phyloP scores from a whole-genome alignment of 2,113 vertebrate genomes.

The Sylvia atricapilla region DNA sequence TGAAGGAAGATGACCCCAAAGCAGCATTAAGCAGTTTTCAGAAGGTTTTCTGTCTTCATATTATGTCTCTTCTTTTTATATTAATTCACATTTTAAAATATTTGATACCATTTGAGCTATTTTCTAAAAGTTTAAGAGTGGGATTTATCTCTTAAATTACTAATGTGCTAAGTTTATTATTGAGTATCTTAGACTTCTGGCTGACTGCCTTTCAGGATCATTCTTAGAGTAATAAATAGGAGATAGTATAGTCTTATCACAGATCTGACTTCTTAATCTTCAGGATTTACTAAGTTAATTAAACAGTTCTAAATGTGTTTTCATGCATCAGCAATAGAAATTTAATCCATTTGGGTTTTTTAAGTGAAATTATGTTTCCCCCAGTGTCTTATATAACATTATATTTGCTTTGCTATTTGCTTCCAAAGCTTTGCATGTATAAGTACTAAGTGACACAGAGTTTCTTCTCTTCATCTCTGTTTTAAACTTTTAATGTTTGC shows the following conservation, averaged over 20 bases:
- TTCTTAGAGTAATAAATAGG: not conserved
- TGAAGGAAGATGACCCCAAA: constrained; percentile 99
- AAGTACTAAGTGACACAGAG: not conserved
- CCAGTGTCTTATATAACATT: not conserved
- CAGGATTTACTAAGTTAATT: not conserved
- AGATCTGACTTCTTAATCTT: not conserved
- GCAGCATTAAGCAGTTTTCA: constrained; percentile 97
- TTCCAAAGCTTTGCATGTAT: not conserved
- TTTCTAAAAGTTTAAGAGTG: not conserved
- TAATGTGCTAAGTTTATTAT: not conserved
- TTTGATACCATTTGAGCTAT: not conserved
- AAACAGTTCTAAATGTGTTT: not conserved
- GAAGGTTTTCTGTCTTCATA: constrained; percentile 79
- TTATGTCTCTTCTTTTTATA: not conserved
- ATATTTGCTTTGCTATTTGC: not conserved
- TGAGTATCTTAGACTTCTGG: not conserved
- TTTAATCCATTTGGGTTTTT: not conserved
- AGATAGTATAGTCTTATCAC: not conserved
- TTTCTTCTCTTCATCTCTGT: not conserved
- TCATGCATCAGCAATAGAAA: not conserved
- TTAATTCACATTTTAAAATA: not conserved
- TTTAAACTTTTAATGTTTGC: not conserved
- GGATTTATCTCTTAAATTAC: not conserved
- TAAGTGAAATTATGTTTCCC: not conserved
- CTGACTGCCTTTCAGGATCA: not conserved